phyloP scores from a whole-genome alignment of 2,888 invertebrate species.

The Polymixis flavicincta region DNA sequence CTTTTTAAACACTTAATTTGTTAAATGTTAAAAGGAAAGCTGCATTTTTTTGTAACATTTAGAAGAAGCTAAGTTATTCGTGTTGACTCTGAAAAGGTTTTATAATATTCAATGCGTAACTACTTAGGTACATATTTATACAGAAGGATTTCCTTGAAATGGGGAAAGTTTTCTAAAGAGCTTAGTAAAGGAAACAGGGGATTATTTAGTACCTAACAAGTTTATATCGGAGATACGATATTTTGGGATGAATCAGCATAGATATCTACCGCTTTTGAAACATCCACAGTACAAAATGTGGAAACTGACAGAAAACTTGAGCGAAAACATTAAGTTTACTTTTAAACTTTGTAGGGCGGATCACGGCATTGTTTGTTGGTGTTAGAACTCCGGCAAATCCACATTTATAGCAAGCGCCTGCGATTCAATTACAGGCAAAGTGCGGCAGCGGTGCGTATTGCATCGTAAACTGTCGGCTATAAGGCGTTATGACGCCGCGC shows the following conservation, averaged over 20 bases:
- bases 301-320: constrained; percentile 47
- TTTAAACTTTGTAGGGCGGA: constrained; percentile 67
- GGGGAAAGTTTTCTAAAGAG: constrained; percentile 36
- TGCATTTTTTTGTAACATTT: constrained; percentile 20
- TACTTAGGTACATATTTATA: constrained; percentile 33
- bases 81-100: constrained; percentile 24
- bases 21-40: constrained; percentile 28
- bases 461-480: constrained; percentile 85
- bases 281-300: constrained; percentile 29
- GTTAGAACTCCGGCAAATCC: constrained; percentile 75
- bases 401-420: constrained; percentile 85
- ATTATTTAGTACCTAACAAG: constrained; percentile 35
- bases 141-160: constrained; percentile 30
- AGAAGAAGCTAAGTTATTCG: constrained; percentile 6
- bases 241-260: constrained; percentile 17
- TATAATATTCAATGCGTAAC: constrained; percentile 24
- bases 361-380: constrained; percentile 73
- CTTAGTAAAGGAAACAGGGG: constrained; percentile 23
- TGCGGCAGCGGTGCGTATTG: constrained; percentile 84
- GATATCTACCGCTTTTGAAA: no score
- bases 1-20: constrained; percentile 39
- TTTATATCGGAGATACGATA: constrained; percentile 17
- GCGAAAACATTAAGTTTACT: constrained; percentile 60
- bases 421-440: constrained; percentile 88
- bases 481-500: constrained; percentile 83